Evolutionary conservation across 2,113 vertebrate species (phyloP).

Genomic region (Alligator sinensis): DNA sequence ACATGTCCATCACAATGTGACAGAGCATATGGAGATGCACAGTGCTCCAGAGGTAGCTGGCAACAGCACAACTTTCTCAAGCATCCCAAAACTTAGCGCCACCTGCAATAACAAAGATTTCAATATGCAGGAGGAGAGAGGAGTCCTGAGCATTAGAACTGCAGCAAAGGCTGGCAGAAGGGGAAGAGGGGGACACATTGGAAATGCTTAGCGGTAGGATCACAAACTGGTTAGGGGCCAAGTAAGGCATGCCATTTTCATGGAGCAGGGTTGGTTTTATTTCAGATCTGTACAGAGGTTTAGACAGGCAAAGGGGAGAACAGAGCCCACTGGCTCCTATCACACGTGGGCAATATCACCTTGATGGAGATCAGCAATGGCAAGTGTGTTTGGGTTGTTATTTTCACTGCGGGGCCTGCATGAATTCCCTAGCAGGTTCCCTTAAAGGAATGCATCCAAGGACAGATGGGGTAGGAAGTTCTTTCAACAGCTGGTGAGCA

Average conservation of each 20-base stretch:
- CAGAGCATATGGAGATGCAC: not conserved
- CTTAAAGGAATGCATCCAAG: not conserved
- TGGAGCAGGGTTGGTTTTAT: not conserved
- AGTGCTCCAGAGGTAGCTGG: not conserved
- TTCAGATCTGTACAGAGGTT: not conserved
- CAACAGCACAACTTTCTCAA: not conserved
- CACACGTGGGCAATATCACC: not conserved
- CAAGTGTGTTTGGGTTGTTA: not conserved
- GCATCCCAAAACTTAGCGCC: not conserved
- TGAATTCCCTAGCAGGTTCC: fast-evolving
- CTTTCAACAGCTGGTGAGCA: fast-evolving
- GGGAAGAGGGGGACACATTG: not conserved
- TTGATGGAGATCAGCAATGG: not conserved
- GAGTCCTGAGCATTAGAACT: not conserved
- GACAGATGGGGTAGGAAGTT: not conserved
- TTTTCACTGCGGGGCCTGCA: not conserved
- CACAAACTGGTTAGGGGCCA: not conserved
- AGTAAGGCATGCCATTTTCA: not conserved
- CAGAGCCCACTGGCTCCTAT: fast-evolving
- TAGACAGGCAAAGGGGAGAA: not conserved
- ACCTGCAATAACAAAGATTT: not conserved
- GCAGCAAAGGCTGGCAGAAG: not conserved
- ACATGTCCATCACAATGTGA: not conserved
- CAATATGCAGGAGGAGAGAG: not conserved
- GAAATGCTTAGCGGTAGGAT: not conserved